These are phyloP conservation scores for Rapana venosa DNA, from an alignment of 2,888 invertebrate genomes.

Conservation along the genomic window DNA sequence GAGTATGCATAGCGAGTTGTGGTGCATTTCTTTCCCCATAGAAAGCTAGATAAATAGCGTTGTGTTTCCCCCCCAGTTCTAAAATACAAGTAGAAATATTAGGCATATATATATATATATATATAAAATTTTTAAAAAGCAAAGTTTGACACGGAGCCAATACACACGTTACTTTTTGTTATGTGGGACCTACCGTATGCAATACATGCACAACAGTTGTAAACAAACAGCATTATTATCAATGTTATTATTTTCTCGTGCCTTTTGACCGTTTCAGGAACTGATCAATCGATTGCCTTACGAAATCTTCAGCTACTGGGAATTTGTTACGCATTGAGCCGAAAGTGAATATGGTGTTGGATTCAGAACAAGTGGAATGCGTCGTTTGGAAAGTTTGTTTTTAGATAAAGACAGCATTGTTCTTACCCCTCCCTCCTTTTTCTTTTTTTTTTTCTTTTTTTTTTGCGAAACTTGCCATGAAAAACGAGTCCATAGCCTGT, in stretches of 20 bases:
- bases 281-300: not conserved
- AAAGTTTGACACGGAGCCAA: not conserved
- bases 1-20: not conserved
- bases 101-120: not conserved
- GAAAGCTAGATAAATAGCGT: not conserved
- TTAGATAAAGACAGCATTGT: not conserved
- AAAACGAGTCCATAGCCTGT: not conserved
- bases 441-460: not conserved
- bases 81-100: no score
- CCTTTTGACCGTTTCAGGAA: conserved; percentile 6
- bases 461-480: not conserved
- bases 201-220: not conserved
- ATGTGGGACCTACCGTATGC: not conserved
- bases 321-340: not conserved
- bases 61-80: not conserved
- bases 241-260: conserved; percentile 2
- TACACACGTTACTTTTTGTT: conserved; percentile 4
- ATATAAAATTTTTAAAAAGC: not conserved
- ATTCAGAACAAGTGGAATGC: not conserved
- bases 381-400: not conserved
- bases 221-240: conserved; percentile 3
- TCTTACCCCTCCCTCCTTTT: not conserved
- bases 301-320: conserved; percentile 12
- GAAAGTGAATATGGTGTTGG: not conserved
- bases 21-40: not conserved